phyloP scores from a whole-genome alignment of 2,113 vertebrate species.

The Oncorhynchus keta region DNA sequence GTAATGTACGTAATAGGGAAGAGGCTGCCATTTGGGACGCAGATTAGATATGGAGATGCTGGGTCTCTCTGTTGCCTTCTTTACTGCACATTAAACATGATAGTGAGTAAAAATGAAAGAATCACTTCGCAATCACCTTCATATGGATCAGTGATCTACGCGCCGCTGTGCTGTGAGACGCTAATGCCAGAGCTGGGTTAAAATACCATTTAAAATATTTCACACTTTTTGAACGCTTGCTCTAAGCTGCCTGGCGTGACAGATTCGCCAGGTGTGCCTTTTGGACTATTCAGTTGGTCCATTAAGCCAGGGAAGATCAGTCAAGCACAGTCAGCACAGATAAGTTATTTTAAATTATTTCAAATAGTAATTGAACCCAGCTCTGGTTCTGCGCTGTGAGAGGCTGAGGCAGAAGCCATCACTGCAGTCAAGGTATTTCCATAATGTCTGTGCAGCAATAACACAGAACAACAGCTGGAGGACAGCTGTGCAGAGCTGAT shows the following conservation, averaged over 20 bases:
- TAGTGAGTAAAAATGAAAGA: no score
- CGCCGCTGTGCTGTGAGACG: neutral
- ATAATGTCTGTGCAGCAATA: conserved; percentile 26
- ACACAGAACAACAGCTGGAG: conserved; percentile 52
- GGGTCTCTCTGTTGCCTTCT: conserved; percentile 68
- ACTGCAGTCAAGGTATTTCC: no score
- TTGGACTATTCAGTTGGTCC: no score
- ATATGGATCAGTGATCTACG: conserved; percentile 49
- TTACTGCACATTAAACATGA: conserved; percentile 57
- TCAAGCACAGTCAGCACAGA: no score
- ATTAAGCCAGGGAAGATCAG: no score
- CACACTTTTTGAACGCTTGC: no score
- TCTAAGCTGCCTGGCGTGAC: no score
- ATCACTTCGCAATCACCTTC: conserved; percentile 57
- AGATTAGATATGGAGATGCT: neutral
- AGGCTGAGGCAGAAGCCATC: conserved; percentile 22
- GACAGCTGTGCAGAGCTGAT: conserved; percentile 51
- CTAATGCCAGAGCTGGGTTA: neutral
- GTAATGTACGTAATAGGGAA: no score
- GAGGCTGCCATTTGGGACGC: conserved; percentile 1
- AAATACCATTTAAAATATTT: no score
- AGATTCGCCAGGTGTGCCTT: no score
- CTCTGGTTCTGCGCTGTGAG: neutral
- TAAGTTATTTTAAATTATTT: no score
- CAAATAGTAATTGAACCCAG: no score